Evolutionary conservation across 2,113 vertebrate genomes (phyloP).

Genomic region (Spermophilus dauricus): DNA sequence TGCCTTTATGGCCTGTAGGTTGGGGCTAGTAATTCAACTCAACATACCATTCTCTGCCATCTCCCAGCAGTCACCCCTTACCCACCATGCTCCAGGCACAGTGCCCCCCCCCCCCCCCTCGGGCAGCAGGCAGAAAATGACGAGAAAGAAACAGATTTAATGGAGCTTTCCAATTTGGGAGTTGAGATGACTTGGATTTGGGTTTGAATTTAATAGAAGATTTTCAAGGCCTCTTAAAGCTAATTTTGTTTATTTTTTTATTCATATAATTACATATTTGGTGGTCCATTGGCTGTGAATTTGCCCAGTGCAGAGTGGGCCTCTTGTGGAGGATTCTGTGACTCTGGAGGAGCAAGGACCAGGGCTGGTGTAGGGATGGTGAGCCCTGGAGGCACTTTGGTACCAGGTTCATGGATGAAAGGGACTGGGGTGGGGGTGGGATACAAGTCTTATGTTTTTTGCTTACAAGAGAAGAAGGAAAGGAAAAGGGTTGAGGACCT

Average conservation of each 20-base stretch:
- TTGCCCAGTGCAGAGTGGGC: neutral
- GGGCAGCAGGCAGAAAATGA: neutral
- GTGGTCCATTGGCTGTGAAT: neutral
- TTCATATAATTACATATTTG: neutral
- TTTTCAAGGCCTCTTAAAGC: conserved; percentile 20
- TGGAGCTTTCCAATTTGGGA: neutral
- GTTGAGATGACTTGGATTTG: conserved; percentile 46
- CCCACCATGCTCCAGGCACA: neutral
- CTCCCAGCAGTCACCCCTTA: neutral
- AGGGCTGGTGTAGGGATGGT: accelerated
- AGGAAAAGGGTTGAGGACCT: neutral
- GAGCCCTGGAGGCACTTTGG: too few species aligned
- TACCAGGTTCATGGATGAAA: neutral
- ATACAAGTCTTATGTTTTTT: neutral
- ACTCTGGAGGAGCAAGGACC: neutral
- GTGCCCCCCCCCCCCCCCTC: neutral
- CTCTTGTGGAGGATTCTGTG: neutral
- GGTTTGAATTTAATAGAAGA: neutral
- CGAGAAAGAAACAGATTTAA: neutral
- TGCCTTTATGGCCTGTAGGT: too few species aligned
- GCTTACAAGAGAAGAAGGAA: neutral
- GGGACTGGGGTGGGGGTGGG: too few species aligned
- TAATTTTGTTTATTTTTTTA: conserved; percentile 17
- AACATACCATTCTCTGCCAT: neutral
- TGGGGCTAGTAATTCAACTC: neutral